A percentile compares a stretch with the other conserved stretches of the same genome.
phyloP scores from a whole-genome alignment of 2,888 invertebrate species.

The Hyalella azteca region DNA sequence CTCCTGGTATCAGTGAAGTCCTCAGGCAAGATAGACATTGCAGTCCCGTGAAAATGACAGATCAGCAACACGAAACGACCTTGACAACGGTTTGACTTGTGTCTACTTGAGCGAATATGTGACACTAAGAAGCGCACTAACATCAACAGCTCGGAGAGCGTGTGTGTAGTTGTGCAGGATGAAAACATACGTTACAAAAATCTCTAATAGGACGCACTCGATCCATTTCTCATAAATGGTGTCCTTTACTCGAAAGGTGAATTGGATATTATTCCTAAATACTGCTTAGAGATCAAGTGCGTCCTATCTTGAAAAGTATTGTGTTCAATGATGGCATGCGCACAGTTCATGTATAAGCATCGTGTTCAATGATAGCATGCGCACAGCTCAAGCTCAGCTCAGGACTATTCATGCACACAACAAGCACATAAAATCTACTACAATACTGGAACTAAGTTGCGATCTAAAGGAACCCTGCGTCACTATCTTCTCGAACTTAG shows the following conservation, averaged over 20 bases:
- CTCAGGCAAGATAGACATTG: constrained; percentile 39
- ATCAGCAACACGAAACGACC: constrained; percentile 22
- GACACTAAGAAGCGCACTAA: background rate
- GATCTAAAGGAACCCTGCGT: constrained; percentile 29
- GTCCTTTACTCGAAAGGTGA: no score
- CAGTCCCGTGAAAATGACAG: constrained; percentile 17
- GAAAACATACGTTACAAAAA: background rate
- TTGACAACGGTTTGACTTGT: background rate
- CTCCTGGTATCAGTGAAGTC: constrained; percentile 33
- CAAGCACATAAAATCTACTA: constrained; percentile 10
- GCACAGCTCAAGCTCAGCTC: constrained; percentile 30
- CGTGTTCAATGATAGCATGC: constrained; percentile 22
- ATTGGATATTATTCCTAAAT: no score
- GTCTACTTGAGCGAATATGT: constrained; percentile 17
- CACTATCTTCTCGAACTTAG: constrained; percentile 19
- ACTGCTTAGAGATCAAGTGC: constrained; percentile 19
- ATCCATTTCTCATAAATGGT: background rate
- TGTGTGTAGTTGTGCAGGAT: background rate
- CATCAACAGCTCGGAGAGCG: background rate
- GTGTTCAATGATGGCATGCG: constrained; percentile 19
- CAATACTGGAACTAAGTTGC: constrained; percentile 16
- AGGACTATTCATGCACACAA: constrained; percentile 25
- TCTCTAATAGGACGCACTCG: background rate
- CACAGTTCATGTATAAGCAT: constrained; percentile 25
- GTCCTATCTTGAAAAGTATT: background rate